Evolutionary conservation across 2,888 invertebrate genomes (phyloP).

Genomic region (Erebia ligea): DNA sequence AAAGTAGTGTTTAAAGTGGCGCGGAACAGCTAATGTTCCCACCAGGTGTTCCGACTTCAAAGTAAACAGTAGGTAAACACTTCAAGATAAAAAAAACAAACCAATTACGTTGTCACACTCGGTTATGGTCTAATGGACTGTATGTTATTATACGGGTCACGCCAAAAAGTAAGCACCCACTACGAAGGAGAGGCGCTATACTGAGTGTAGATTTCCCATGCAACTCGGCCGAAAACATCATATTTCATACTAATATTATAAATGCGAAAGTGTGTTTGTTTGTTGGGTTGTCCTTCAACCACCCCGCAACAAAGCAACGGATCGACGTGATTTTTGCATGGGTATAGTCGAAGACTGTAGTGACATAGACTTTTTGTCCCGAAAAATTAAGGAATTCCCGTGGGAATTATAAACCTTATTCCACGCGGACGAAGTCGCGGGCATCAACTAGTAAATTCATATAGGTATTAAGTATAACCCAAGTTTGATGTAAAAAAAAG

Average conservation of each 20-base stretch:
- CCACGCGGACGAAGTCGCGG: too few species aligned
- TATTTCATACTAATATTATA: background rate
- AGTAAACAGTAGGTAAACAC: conserved; percentile 9
- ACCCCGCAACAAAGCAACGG: too few species aligned
- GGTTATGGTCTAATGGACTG: conserved; percentile 17
- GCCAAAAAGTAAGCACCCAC: background rate
- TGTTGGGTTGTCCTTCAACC: too few species aligned
- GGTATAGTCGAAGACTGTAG: too few species aligned
- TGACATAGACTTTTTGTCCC: too few species aligned
- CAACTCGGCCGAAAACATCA: background rate
- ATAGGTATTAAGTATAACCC: background rate
- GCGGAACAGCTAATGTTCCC: background rate
- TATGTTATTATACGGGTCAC: conserved; percentile 8
- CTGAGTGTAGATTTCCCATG: background rate
- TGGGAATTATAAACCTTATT: too few species aligned
- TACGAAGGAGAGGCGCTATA: background rate
- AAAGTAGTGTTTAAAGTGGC: too few species aligned
- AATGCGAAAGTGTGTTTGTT: background rate
- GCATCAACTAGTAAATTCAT: background rate
- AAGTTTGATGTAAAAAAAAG: too few species aligned
- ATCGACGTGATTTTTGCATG: too few species aligned
- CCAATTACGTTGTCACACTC: conserved; percentile 16
- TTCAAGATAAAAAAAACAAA: conserved; percentile 5
- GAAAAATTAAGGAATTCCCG: too few species aligned
- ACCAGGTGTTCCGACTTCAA: background rate